Evolutionary conservation across 2,888 invertebrate genomes (phyloP).

Genomic region (Caenorhabditis macrosperma): DNA sequence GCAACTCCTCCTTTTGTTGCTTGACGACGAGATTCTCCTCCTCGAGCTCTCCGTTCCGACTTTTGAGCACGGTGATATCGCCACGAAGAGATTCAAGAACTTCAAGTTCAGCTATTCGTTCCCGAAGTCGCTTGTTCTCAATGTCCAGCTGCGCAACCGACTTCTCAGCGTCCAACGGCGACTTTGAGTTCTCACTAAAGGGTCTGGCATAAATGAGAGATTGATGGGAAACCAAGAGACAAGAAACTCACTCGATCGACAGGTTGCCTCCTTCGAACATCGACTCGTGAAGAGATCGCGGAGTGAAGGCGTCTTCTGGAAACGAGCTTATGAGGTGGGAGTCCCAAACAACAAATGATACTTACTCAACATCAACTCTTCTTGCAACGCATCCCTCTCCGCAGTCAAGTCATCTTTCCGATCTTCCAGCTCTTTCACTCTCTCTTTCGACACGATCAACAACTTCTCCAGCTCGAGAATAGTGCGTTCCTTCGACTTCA

Average conservation of each 20-base stretch:
- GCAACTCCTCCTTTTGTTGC: slow-evolving; percentile 38
- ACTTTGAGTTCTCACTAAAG: slow-evolving; percentile 38
- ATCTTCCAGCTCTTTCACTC: slow-evolving; percentile 37
- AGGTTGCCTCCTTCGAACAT: slow-evolving; percentile 45
- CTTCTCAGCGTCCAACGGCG: too few species aligned
- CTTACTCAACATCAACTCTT: slow-evolving; percentile 34
- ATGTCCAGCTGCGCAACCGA: too few species aligned
- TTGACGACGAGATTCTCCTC: slow-evolving; percentile 29
- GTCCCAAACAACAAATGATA: too few species aligned
- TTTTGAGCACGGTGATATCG: slow-evolving; percentile 42
- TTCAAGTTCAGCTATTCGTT: slow-evolving; percentile 54
- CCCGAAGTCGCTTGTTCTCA: slow-evolving; percentile 45
- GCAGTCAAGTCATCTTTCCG: slow-evolving; percentile 35
- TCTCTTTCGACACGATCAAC: slow-evolving; percentile 40
- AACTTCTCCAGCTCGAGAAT: slow-evolving; percentile 33
- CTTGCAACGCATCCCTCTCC: slow-evolving; percentile 37
- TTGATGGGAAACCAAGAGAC: not conserved
- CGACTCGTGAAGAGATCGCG: slow-evolving; percentile 52
- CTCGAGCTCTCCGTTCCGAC: slow-evolving; percentile 34
- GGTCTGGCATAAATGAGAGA: slow-evolving; percentile 8
- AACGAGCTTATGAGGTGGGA: too few species aligned
- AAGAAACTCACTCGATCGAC: slow-evolving; percentile 43
- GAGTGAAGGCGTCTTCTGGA: slow-evolving; percentile 35
- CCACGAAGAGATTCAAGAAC: slow-evolving; percentile 46
- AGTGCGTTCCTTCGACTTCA: slow-evolving; percentile 8